These are phyloP conservation scores for Gryon sp. DNA, from an alignment of 1,140 invertebrate genomes.

Conservation along the genomic window DNA sequence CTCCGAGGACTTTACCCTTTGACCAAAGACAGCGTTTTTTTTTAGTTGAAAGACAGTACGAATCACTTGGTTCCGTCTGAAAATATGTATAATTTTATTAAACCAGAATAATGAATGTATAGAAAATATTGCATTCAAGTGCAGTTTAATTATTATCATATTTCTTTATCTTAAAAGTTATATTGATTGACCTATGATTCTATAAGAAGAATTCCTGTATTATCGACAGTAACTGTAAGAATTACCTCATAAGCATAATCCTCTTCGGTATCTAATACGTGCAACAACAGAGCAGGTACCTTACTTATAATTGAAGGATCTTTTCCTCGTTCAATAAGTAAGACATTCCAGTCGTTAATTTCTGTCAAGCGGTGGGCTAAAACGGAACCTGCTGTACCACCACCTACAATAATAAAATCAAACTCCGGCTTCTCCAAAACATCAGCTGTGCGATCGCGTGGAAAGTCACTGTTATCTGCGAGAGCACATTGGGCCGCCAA, in stretches of 20 bases:
- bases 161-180: too few species aligned
- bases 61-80: conserved; percentile 78
- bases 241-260: conserved; percentile 85
- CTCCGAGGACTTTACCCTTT: conserved; percentile 86
- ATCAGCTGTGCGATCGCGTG: conserved; percentile 79
- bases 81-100: conserved; percentile 6
- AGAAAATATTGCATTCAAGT: too few species aligned
- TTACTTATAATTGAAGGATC: conserved; percentile 73
- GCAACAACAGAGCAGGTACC: conserved; percentile 80
- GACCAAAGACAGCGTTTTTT: conserved; percentile 83
- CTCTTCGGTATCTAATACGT: conserved; percentile 77
- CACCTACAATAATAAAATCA: conserved; percentile 82
- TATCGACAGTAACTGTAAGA: background rate
- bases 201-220: too few species aligned
- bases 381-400: conserved; percentile 84
- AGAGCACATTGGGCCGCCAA: conserved; percentile 80
- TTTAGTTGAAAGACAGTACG: conserved; percentile 79
- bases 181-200: too few species aligned
- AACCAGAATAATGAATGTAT: too few species aligned
- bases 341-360: conserved; percentile 77
- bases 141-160: too few species aligned
- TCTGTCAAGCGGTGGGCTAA: conserved; percentile 82
- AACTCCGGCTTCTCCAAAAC: conserved; percentile 75
- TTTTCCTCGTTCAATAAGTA: conserved; percentile 82
- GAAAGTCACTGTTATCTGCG: conserved; percentile 64